phyloP scores from a whole-genome alignment of 2,888 invertebrate species.

The Athalia circularis region DNA sequence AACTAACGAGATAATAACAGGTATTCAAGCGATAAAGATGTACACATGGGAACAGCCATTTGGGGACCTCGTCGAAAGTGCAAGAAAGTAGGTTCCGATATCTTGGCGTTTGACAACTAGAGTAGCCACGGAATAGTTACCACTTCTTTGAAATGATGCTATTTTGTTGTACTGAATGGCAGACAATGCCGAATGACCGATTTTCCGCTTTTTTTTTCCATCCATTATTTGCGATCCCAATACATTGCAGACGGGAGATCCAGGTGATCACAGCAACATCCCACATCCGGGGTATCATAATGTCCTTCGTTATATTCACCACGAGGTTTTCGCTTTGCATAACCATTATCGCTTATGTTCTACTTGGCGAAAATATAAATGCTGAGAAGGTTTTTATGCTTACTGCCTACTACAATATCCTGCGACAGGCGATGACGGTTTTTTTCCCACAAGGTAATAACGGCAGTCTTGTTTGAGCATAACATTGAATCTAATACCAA shows the following conservation, averaged over 20 bases:
- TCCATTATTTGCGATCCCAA: no score
- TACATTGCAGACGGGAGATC: conserved; percentile 79
- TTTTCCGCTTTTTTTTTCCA: no score
- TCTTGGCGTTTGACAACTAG: no score
- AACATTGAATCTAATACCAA: no score
- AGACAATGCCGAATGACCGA: no score
- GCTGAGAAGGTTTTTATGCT: conserved; percentile 92
- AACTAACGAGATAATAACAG: conserved; percentile 93
- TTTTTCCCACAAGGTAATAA: conserved; percentile 87
- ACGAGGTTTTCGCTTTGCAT: conserved; percentile 91
- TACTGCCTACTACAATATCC: conserved; percentile 90
- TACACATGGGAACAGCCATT: conserved; percentile 94
- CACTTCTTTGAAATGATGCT: no score
- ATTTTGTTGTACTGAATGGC: no score
- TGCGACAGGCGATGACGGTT: conserved; percentile 90
- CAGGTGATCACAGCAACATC: conserved; percentile 83
- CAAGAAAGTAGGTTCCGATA: conserved; percentile 80
- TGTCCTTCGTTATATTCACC: conserved; percentile 91
- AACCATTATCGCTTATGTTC: conserved; percentile 86
- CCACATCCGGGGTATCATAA: conserved; percentile 84
- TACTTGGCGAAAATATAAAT: conserved; percentile 80
- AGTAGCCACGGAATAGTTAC: no score
- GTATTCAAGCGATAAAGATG: conserved; percentile 94
- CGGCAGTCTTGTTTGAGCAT: no score
- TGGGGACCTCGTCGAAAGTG: conserved; percentile 82